A percentile compares a stretch with the other conserved stretches of the same genome.
Evolutionary conservation across 1,140 invertebrate genomes (phyloP).

Genomic region (Euura saliciscinereae): DNA sequence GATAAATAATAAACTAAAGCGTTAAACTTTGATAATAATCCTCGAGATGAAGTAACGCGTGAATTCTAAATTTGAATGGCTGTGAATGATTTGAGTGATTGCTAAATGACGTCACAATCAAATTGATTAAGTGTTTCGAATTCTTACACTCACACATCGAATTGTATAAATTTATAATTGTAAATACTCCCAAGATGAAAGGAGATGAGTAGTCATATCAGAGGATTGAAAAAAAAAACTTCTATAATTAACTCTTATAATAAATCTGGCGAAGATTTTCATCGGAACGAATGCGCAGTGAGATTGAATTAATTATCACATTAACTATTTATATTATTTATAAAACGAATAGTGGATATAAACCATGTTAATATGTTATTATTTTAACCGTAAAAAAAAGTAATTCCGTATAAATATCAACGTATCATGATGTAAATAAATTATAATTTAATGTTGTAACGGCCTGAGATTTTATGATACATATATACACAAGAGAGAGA

Average conservation of each 20-base stretch:
- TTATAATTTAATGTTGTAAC: constrained; percentile 7
- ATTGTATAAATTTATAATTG: constrained; percentile 5
- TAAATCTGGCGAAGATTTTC: neutral
- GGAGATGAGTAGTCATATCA: neutral
- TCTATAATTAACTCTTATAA: neutral
- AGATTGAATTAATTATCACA: neutral
- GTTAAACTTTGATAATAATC: too few relatives aligned
- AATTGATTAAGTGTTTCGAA: too few relatives aligned
- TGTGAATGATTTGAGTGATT: too few relatives aligned
- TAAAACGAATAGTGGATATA: neutral
- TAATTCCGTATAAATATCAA: too few relatives aligned
- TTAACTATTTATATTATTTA: neutral
- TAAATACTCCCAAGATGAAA: neutral
- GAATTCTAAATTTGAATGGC: too few relatives aligned
- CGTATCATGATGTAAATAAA: constrained; percentile 8
- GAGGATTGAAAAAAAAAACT: neutral
- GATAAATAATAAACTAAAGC: too few relatives aligned
- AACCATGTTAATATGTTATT: too few relatives aligned
- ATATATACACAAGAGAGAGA: neutral
- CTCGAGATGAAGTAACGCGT: too few relatives aligned
- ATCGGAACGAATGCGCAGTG: neutral
- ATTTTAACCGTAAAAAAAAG: too few relatives aligned
- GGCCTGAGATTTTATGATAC: neutral
- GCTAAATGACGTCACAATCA: too few relatives aligned
- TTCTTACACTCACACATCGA: neutral